A percentile compares a stretch with the other conserved stretches of the same genome.
phyloP scores from a whole-genome alignment of 2,113 vertebrate genomes.

The Terrapene triunguis region DNA sequence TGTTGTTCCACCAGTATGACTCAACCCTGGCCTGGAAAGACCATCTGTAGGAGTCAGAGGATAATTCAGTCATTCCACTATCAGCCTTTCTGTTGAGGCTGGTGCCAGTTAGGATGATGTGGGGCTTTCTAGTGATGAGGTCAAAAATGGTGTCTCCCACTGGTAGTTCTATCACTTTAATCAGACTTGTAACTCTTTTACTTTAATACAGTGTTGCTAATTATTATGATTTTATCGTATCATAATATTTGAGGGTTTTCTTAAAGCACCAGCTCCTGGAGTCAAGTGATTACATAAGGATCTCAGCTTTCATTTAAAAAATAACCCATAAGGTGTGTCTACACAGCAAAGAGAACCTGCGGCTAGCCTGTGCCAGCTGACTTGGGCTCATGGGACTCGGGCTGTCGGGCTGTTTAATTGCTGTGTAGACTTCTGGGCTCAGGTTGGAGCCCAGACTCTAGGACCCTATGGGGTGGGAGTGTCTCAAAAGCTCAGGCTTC shows the following conservation, averaged over 20 bases:
- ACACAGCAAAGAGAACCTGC: background rate
- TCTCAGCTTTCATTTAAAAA: background rate
- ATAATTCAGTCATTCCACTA: background rate
- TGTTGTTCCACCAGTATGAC: background rate
- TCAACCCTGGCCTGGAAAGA: background rate
- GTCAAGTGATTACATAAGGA: background rate
- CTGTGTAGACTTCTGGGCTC: background rate
- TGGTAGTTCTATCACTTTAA: background rate
- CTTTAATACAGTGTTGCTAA: background rate
- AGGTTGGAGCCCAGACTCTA: background rate
- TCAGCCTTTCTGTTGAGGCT: background rate
- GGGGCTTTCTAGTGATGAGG: background rate
- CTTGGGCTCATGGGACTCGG: background rate
- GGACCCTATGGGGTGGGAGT: background rate
- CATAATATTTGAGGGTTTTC: background rate
- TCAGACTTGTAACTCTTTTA: background rate
- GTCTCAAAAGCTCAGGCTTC: background rate
- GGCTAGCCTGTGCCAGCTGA: background rate
- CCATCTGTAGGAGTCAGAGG: background rate
- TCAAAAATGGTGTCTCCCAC: slow-evolving; percentile 5
- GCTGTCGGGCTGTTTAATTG: background rate
- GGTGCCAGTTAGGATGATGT: background rate
- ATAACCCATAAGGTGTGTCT: background rate
- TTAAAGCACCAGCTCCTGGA: background rate
- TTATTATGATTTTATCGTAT: background rate